These are phyloP conservation scores for Drosophila prostipennis DNA, from an alignment of 2,888 invertebrate species.

Conservation along the genomic window DNA sequence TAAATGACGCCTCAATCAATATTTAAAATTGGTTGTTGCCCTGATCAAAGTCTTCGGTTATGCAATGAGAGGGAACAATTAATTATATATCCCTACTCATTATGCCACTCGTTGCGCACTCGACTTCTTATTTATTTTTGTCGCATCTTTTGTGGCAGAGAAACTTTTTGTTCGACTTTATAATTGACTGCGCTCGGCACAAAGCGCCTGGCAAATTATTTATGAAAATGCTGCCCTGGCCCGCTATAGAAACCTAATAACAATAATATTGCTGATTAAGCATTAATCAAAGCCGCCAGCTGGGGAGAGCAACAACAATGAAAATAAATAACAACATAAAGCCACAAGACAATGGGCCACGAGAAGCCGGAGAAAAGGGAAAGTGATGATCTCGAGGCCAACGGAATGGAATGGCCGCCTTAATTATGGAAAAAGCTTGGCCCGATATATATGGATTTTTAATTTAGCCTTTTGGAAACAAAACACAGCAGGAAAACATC, in stretches of 20 bases:
- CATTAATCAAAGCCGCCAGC: slow-evolving; percentile 73
- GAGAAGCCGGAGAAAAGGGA: slow-evolving; percentile 59
- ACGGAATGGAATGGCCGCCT: slow-evolving; percentile 34
- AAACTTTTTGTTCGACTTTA: slow-evolving; percentile 55
- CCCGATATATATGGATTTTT: slow-evolving; percentile 61
- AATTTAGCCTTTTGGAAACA: slow-evolving; percentile 49
- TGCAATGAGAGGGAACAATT: slow-evolving; percentile 35
- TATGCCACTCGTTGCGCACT: slow-evolving; percentile 20
- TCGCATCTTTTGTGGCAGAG: slow-evolving; percentile 51
- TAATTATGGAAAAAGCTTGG: slow-evolving; percentile 69
- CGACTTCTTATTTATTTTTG: slow-evolving; percentile 20
- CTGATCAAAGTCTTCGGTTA: slow-evolving; percentile 14
- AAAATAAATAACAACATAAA: slow-evolving; percentile 9
- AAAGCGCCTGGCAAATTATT: slow-evolving; percentile 36
- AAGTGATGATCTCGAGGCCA: slow-evolving; percentile 52
- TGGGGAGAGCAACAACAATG: slow-evolving; percentile 5
- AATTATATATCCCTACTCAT: slow-evolving; percentile 16
- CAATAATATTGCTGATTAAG: slow-evolving; percentile 78
- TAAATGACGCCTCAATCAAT: neutral
- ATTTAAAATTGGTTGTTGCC: neutral
- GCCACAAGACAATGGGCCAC: slow-evolving; percentile 46
- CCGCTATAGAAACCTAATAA: slow-evolving; percentile 73
- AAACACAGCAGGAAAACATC: slow-evolving; percentile 13
- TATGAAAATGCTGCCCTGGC: slow-evolving; percentile 30
- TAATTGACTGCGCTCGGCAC: slow-evolving; percentile 55